Base-by-base conservation (phyloP, 2,888 invertebrate genomes). In the Phaedon cochleariae region DNA sequence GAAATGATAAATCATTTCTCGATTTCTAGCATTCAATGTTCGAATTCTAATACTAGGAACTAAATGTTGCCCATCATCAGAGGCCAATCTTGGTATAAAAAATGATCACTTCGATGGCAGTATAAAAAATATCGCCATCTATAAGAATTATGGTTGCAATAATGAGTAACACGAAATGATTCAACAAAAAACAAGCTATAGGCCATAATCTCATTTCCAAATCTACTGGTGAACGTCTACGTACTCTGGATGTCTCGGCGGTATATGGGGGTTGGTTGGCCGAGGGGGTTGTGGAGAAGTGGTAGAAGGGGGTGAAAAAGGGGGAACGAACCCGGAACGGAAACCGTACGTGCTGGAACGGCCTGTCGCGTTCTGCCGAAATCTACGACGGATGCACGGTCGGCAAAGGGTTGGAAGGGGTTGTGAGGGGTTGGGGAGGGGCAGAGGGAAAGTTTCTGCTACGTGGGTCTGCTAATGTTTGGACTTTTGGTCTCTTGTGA, bases 261-360 rank as follows among this genome's bases (percentile, higher is more conserved):
- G 58, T 63, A 37, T 45, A 57, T 22, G n/a, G 15, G 63, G 49
- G 46, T 34, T 31, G 31, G 37, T 48, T 34, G 12, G 34, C 34
- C 12, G 12, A 10, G 34, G 49, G 48, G 53, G 37, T 37, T 46
- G 21, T 21, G 17, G 37, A 67, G 70, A 67, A n/a, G n/a, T n/a
- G n/a, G n/a, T n/a, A n/a, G 37, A 48, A 15, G 57, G 31, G 60
- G 65, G 54, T 68, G 71, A 69, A 70, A 76, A 74, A 71, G 74
- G 75, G 74, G 73, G 72, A 76, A 77, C 75, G 74, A 73, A 72
- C 76, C 74, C 73, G 73, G 70, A 69, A 74, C 77, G 79, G 77
- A 77, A 78, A 77, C 78, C 76, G 77, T 78, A 79, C 78, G 78
- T 75, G 74, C 73, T 72, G 71, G 73, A 72, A 72, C 71, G 73